A percentile compares a stretch with the other conserved stretches of the same genome.
Evolutionary conservation across 2,888 invertebrate species (phyloP).

Genomic region (Drosophila kanekoi): DNA sequence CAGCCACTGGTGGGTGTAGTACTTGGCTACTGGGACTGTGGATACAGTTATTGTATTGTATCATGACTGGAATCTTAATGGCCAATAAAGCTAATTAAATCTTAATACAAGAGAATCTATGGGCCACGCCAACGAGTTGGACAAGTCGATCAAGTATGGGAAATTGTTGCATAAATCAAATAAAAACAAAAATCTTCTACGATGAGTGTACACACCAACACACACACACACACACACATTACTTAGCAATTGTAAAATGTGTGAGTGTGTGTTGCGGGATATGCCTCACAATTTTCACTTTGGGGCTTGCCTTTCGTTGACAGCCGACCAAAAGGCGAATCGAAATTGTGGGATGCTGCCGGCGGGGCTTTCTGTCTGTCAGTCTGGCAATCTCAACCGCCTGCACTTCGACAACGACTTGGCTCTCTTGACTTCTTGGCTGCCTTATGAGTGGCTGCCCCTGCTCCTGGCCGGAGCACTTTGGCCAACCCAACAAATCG

Average conservation of each 20-base stretch:
- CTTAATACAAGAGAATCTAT: constrained; percentile 31
- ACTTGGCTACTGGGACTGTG: constrained; percentile 41
- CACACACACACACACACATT: constrained; percentile 22
- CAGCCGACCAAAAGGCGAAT: constrained; percentile 57
- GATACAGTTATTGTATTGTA: constrained; percentile 42
- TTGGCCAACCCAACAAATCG: constrained; percentile 81
- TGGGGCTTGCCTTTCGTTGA: constrained; percentile 55
- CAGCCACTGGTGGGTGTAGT: constrained; percentile 58
- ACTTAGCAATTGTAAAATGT: constrained; percentile 41
- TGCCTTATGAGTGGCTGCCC: constrained; percentile 52
- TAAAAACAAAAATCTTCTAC: constrained; percentile 14
- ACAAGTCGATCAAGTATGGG: constrained; percentile 41
- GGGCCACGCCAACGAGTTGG: constrained; percentile 8
- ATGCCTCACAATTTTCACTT: constrained; percentile 26
- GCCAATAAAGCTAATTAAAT: constrained; percentile 73
- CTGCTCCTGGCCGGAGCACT: constrained; percentile 1
- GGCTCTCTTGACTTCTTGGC: constrained; percentile 66
- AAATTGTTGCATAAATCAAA: constrained; percentile 47
- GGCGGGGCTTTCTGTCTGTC: constrained; percentile 13
- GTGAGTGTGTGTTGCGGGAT: background rate
- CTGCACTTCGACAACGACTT: constrained; percentile 67
- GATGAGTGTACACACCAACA: constrained; percentile 16
- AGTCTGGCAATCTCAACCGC: constrained; percentile 43
- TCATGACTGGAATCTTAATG: constrained; percentile 73
- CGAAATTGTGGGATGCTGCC: constrained; percentile 39